These are phyloP conservation scores for Alosa alosa DNA, from an alignment of 2,113 vertebrate species.

Conservation along the genomic window DNA sequence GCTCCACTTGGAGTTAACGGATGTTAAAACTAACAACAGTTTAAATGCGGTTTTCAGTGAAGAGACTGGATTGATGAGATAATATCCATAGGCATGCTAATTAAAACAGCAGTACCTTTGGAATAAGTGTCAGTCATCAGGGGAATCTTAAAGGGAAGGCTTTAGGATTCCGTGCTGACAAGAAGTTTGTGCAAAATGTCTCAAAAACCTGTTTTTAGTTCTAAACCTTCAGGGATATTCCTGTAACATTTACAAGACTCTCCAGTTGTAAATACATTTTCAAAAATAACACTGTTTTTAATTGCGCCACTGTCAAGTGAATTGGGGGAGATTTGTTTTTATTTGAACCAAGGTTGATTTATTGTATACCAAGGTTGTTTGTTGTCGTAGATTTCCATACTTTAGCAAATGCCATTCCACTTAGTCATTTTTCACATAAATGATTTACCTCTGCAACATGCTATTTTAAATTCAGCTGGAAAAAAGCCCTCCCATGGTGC, in stretches of 20 bases:
- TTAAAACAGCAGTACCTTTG: not conserved
- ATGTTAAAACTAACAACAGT: not conserved
- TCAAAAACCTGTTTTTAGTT: not conserved
- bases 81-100: not conserved
- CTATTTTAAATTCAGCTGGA: not conserved
- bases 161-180: not conserved
- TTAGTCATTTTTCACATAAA: not conserved
- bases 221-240: not conserved
- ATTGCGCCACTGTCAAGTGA: not conserved
- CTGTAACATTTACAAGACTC: not conserved
- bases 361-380: too few species aligned
- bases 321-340: not conserved
- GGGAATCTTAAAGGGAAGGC: not conserved
- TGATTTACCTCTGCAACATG: not conserved
- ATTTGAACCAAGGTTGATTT: not conserved
- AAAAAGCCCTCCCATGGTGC: not conserved
- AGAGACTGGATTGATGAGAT: not conserved
- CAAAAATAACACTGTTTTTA: too few species aligned
- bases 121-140: constrained; percentile 55
- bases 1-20: not conserved
- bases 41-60: not conserved
- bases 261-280: too few species aligned
- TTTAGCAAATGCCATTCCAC: not conserved
- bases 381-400: too few species aligned
- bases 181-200: not conserved